Percentiles rank a stretch among this genome's conserved stretches.
Conservation (phyloP, 2,888 invertebrate species). For the Matsumyia berberina region DNA sequence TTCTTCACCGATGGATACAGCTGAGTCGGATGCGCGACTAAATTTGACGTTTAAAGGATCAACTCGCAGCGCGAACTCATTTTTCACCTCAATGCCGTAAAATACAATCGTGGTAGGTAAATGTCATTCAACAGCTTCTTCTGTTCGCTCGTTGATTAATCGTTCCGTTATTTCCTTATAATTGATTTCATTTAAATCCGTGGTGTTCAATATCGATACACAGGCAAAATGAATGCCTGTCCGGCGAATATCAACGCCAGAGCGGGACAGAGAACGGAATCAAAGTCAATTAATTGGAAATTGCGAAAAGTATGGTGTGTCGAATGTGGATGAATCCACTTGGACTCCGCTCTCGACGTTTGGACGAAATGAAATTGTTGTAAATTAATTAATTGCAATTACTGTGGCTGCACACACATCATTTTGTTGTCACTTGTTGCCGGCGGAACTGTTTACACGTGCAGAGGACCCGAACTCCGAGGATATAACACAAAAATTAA, state of each 20-base stretch:
- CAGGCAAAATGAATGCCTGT: constrained; percentile 29
- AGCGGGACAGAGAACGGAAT: constrained; percentile 46
- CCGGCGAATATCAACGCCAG: constrained; percentile 14
- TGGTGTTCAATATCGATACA: constrained; percentile 36
- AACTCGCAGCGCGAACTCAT: not conserved
- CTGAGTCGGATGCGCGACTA: not conserved
- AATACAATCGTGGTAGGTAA: constrained; percentile 22
- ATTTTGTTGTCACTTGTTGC: constrained; percentile 76
- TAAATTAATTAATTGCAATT: constrained; percentile 83
- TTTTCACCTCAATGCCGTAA: not conserved
- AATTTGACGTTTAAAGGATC: not conserved
- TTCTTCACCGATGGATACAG: too few relatives aligned
- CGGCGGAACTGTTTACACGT: constrained; percentile 57
- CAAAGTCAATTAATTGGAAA: constrained; percentile 72
- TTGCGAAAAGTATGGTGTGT: constrained; percentile 45
- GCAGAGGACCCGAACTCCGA: constrained; percentile 29
- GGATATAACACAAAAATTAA: constrained; percentile 37
- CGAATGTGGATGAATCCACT: constrained; percentile 56
- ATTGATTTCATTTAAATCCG: constrained; percentile 51
- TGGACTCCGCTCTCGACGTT: constrained; percentile 48
- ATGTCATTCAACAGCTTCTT: constrained; percentile 45
- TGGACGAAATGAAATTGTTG: constrained; percentile 78
- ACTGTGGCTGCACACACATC: constrained; percentile 45
- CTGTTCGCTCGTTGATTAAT: constrained; percentile 35
- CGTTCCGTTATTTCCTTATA: constrained; percentile 44